Percentiles rank a stretch among this genome's conserved stretches.
Evolutionary conservation across 1,140 invertebrate species (phyloP).

Genomic region (Musca domestica): DNA sequence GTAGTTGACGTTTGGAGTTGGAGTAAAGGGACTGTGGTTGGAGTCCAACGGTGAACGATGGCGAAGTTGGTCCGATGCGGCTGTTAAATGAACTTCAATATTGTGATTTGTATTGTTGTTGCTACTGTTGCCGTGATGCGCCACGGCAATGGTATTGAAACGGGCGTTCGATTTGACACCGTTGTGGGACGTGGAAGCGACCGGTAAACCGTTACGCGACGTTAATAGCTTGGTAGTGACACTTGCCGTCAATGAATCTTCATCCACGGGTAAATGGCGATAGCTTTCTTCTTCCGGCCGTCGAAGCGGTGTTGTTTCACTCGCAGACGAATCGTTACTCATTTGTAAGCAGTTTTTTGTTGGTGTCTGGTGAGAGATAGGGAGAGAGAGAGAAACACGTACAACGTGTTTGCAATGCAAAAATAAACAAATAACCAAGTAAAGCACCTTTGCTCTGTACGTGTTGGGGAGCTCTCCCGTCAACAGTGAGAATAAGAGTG

Average conservation of each 20-base stretch:
- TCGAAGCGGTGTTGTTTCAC: conserved; percentile 48
- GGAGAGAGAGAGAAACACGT: too few relatives aligned
- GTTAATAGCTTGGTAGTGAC: neutral
- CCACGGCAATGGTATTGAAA: too few relatives aligned
- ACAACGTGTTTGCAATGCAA: conserved; percentile 16
- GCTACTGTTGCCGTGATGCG: neutral
- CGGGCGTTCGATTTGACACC: too few relatives aligned
- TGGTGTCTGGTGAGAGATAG: neutral
- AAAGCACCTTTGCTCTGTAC: neutral
- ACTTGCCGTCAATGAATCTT: neutral
- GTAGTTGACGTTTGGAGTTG: neutral
- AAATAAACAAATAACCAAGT: too few relatives aligned
- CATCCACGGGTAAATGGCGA: neutral
- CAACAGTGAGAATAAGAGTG: neutral
- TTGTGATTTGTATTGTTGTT: conserved; percentile 24
- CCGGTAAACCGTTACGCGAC: too few relatives aligned
- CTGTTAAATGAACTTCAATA: conserved; percentile 31
- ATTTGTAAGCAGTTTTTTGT: conserved; percentile 32
- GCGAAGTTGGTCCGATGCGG: neutral
- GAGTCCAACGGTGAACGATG: too few relatives aligned
- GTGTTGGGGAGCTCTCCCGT: neutral
- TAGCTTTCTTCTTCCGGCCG: conserved; percentile 32
- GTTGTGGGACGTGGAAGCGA: too few relatives aligned
- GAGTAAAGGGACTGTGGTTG: too few relatives aligned
- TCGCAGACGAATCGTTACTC: conserved; percentile 47